Evolutionary conservation across 2,888 invertebrate species (phyloP).

Genomic region (Metopia argyrocephala): DNA sequence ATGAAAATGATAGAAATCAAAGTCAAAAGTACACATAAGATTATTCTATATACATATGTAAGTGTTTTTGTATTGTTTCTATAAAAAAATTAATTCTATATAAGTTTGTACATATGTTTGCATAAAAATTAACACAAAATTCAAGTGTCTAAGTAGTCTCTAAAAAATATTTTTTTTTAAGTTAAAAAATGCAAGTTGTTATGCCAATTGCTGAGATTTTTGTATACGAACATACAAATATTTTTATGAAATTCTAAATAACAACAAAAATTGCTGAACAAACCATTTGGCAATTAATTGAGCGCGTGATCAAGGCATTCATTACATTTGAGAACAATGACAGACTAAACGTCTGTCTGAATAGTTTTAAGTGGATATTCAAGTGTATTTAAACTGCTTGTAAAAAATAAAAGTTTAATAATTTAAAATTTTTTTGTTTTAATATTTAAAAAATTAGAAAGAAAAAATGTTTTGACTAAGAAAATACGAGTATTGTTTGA

Average conservation of each 20-base stretch:
- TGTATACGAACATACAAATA: background rate
- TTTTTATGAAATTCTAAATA: background rate
- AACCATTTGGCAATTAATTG: slow-evolving; percentile 30
- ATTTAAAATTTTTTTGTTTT: background rate
- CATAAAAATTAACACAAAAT: too few species aligned
- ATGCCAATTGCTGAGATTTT: slow-evolving; percentile 7
- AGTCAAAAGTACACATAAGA: too few species aligned
- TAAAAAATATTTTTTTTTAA: too few species aligned
- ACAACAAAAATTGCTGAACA: background rate
- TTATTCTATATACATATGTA: too few species aligned
- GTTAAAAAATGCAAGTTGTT: background rate
- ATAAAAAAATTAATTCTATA: too few species aligned
- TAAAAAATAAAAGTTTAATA: background rate
- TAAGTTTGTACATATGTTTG: too few species aligned
- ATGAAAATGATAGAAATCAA: too few species aligned
- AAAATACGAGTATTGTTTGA: too few species aligned
- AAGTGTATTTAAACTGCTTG: background rate
- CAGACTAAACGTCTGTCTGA: too few species aligned
- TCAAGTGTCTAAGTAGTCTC: too few species aligned
- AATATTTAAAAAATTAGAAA: background rate
- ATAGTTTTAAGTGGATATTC: background rate
- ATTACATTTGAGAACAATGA: slow-evolving; percentile 27
- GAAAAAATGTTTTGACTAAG: too few species aligned
- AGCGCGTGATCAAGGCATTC: slow-evolving; percentile 40
- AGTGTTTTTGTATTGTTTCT: too few species aligned